Evolutionary conservation across 2,113 vertebrate species (phyloP), one percentile per base, ranked within the genome.

Genomic region (Cyanoramphus novaezelandiae): DNA sequence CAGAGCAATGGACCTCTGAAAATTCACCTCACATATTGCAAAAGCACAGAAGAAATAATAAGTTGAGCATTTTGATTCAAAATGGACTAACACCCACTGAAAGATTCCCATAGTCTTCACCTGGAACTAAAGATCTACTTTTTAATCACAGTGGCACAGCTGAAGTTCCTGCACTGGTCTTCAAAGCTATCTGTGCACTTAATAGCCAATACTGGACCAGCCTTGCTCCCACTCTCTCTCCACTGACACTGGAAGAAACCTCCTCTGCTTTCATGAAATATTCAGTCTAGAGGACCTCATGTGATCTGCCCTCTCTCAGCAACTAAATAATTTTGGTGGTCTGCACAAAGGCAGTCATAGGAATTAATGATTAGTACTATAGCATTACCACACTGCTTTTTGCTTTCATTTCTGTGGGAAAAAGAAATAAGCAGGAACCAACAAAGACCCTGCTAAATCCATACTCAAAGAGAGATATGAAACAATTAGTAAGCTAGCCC

Each of bases 401-500:
- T 84, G 37, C 86, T 94, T 90, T 86, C 27, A n/a, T 88, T 86
- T 93, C 83, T 79, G 52, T 33, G 37, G 55, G 49, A 72, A 90
- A 94, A 93, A 93, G 74, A 96, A 90, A 94, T 76, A 87, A 87
- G 53, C 37, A 83, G 90, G 79, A 88, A 37, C 21, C 67, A 79
- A 65, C 24, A 88, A 95, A 93, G 83, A 50, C 33, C 35, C 80
- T 79, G 47, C 65, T 92, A 95, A 93, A 95, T 78, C 80, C 65
- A 64, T 4, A 8, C 53, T 90, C 84, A 91, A 27, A 84, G 60
- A 89, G 53, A 83, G 93, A 88, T 24, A 44, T 86, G 92, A 94
- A 96, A 92, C 82, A 95, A 94, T 93, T 93, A 95, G 92, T 47
- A 96, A 74, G 62, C 74, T 84, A 79, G 53, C 74, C 59, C 74